Percentiles rank a stretch among this genome's conserved stretches.
phyloP scores from a whole-genome alignment of 2,113 vertebrate species.

The Gallinago paraguaiae region DNA sequence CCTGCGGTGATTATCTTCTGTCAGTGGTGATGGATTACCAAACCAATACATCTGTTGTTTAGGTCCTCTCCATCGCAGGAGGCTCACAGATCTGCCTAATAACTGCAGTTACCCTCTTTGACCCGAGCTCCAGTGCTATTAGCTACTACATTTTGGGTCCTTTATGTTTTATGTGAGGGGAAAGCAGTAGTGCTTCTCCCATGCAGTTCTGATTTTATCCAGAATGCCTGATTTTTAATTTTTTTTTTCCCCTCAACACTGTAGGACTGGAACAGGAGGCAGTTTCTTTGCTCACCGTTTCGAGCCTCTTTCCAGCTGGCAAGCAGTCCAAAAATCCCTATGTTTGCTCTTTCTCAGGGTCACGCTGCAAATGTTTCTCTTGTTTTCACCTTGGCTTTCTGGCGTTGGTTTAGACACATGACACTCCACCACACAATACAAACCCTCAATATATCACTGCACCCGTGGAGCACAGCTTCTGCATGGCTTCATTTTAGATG shows the following conservation, averaged over 20 bases:
- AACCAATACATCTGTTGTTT: background rate
- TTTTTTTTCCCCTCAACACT: background rate
- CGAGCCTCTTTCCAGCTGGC: conserved; percentile 43
- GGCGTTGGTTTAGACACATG: background rate
- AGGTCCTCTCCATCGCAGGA: background rate
- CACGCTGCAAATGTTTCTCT: conserved; percentile 51
- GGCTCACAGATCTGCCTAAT: background rate
- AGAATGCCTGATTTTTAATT: background rate
- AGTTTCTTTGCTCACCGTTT: conserved; percentile 21
- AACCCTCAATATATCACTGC: background rate
- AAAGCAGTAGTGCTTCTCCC: background rate
- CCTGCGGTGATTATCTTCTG: background rate
- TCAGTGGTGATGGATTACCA: background rate
- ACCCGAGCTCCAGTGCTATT: background rate
- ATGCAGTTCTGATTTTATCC: background rate
- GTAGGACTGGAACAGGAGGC: conserved; percentile 34
- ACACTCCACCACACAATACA: background rate
- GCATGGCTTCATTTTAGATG: background rate
- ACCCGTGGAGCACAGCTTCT: background rate
- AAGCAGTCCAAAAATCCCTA: conserved; percentile 5
- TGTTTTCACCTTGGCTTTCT: conserved; percentile 55
- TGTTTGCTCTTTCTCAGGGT: conserved; percentile 65
- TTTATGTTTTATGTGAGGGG: background rate
- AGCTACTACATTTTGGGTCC: background rate
- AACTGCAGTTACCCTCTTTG: background rate